phyloP scores from a whole-genome alignment of 2,113 vertebrate genomes.

The Piprites chloris region DNA sequence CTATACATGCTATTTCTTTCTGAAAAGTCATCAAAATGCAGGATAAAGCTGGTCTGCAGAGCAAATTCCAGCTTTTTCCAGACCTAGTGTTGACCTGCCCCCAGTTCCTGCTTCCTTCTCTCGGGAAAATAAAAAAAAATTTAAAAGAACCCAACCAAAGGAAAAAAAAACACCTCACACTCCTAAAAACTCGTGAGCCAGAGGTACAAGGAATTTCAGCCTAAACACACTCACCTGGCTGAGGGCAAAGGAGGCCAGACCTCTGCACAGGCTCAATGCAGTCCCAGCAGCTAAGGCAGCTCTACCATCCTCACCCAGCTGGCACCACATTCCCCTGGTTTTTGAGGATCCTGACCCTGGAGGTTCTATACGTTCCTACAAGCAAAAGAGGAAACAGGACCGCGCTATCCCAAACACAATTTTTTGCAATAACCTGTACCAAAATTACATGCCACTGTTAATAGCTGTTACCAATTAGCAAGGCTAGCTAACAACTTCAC shows the following conservation, averaged over 20 bases:
- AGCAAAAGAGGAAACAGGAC: neutral
- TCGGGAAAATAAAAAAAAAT: neutral
- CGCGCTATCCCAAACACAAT: fast-evolving
- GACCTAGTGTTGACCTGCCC: neutral
- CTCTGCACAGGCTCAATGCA: neutral
- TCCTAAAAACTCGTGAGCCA: neutral
- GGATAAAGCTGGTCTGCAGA: neutral
- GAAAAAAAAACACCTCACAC: neutral
- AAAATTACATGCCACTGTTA: neutral
- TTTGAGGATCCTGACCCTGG: neutral
- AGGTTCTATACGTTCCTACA: fast-evolving
- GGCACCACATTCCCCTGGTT: fast-evolving
- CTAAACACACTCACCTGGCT: neutral
- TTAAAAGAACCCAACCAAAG: neutral
- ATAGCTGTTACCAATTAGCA: neutral
- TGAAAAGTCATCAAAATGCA: neutral
- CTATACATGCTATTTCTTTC: neutral
- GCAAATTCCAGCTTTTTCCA: neutral
- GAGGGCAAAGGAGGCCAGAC: neutral
- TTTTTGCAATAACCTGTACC: neutral
- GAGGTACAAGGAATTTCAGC: neutral
- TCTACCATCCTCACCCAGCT: neutral
- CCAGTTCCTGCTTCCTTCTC: neutral
- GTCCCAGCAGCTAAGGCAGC: neutral
- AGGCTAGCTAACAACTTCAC: neutral